phyloP scores from a whole-genome alignment of 2,888 invertebrate species.

The Heterodera filipjevi region DNA sequence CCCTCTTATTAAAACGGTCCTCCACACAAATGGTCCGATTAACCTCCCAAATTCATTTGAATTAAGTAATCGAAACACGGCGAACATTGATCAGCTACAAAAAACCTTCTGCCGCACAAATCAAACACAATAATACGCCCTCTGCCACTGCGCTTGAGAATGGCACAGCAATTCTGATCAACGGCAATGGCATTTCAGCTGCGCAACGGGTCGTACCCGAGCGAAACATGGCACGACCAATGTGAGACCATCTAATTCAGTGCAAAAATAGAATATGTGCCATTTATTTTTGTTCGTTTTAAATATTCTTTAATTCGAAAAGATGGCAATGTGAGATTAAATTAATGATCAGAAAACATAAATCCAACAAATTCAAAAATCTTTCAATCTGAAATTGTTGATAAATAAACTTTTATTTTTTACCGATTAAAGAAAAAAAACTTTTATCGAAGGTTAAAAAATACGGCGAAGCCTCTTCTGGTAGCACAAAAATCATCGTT shows the following conservation, averaged over 20 bases:
- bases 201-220: neutral
- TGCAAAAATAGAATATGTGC: too few species aligned
- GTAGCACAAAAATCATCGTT: neutral
- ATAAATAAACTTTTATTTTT: too few species aligned
- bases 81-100: slow-evolving; percentile 1
- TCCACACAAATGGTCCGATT: neutral
- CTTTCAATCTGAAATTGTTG: too few species aligned
- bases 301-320: too few species aligned
- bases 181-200: neutral
- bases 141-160: neutral
- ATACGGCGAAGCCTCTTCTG: neutral
- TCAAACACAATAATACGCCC: neutral
- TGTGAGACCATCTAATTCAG: neutral
- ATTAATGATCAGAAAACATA: too few species aligned
- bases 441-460: neutral
- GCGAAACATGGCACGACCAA: neutral
- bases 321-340: too few species aligned
- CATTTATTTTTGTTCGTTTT: too few species aligned
- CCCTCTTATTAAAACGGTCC: neutral
- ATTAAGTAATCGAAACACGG: neutral
- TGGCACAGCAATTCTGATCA: slow-evolving; percentile 4
- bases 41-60: neutral
- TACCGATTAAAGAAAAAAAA: too few species aligned
- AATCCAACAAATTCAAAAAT: too few species aligned
- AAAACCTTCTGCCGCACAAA: neutral